A percentile compares a stretch with the other conserved stretches of the same genome.
These are phyloP conservation scores for Leucophora obtusa DNA, from an alignment of 2,888 invertebrate genomes.

Conservation along the genomic window DNA sequence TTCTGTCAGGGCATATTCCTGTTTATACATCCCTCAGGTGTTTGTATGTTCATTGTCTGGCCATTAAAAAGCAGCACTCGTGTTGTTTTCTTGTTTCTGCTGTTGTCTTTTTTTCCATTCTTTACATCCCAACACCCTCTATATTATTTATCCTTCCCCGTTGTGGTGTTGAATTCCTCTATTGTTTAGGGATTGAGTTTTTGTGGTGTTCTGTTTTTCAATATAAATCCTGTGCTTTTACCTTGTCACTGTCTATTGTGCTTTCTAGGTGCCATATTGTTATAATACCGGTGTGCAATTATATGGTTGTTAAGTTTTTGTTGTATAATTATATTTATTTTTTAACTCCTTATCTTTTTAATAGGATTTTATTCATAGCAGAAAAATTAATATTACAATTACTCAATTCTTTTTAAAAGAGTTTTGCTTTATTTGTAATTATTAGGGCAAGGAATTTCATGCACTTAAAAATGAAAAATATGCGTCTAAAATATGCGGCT, in stretches of 20 bases:
- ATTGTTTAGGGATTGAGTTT: neutral
- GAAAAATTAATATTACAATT: neutral
- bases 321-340: conserved; percentile 54
- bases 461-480: too few relatives aligned
- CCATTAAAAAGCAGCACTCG: conserved; percentile 49
- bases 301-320: conserved; percentile 53
- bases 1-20: conserved; percentile 27
- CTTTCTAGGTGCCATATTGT: conserved; percentile 62
- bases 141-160: neutral
- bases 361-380: neutral
- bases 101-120: conserved; percentile 30
- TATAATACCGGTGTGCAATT: conserved; percentile 58
- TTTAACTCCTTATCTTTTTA: conserved; percentile 32
- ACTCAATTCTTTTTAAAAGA: neutral
- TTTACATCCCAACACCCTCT: conserved; percentile 38
- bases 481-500: too few relatives aligned
- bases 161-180: neutral
- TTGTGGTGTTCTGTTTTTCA: neutral
- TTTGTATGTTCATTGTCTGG: conserved; percentile 51
- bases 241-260: conserved; percentile 53
- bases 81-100: conserved; percentile 20
- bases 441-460: too few relatives aligned
- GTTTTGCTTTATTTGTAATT: neutral
- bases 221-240: conserved; percentile 49
- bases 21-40: conserved; percentile 49